Evolutionary conservation across 92 coral and sea anemone genomes (phyloP), one percentile per base, ranked within the genome.

Genomic region (Pocillopora meandrina): DNA sequence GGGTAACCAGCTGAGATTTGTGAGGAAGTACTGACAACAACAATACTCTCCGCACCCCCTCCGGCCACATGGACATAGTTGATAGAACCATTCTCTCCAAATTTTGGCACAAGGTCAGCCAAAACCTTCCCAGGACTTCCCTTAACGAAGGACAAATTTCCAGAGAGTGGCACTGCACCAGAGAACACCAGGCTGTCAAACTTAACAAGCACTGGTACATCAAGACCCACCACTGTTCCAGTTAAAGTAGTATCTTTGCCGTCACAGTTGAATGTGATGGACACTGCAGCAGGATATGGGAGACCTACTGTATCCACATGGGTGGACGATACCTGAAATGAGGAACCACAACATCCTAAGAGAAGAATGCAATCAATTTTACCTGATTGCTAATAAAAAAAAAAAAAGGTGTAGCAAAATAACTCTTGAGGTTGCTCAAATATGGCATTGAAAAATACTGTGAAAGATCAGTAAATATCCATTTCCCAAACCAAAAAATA

Each of bases 141-240:
- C 42, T 49, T 74, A 34, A 26, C 80, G 62, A 83, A 73, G 72
- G 72, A 74, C 14, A 94, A 78, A 72, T 89, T 92, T 72, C 80
- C 95, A 19, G 87, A 55, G 26, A 97, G 90, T 34, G 92, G 87
- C 3, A 97, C 93, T 11, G 93, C 89, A 60, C 92, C 89, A 83
- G 90, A 78, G 80, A 97, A 97, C 74, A 57, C 80, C 52, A 86
- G 70, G 64, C 89, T 74, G 61, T 89, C 88, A 82, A 89, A 89
- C 77, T 94, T 89, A 78, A 91, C 73, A 21, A 97, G 93, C 66
- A 86, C 92, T 16, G 98, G 98, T 7, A 78, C 78, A 76, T 81
- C 91, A 49, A 84, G 65, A 14, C 98, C 99, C 65, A 94, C 84
- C 49, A 93, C 91, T 60, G 95, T 82, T 57, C 97, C 99, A 49